Evolutionary conservation across 2,888 invertebrate species (phyloP).

Genomic region (Eucera pruinosa): DNA sequence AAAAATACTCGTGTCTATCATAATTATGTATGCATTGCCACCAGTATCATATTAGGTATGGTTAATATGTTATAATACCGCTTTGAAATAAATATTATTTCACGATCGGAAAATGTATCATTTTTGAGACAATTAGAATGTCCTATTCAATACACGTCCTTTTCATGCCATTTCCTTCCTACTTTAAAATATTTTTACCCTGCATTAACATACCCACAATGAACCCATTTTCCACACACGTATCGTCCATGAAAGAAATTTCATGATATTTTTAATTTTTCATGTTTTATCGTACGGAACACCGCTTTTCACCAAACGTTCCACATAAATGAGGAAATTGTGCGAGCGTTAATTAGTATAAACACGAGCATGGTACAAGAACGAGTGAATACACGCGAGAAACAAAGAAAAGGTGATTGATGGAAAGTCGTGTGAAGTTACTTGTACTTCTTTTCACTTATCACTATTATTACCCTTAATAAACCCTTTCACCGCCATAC

Average conservation of each 20-base stretch:
- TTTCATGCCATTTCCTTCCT: no score
- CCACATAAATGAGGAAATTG: background rate
- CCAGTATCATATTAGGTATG: slow-evolving; percentile 78
- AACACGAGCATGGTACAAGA: background rate
- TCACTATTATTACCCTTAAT: slow-evolving; percentile 13
- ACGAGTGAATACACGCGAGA: slow-evolving; percentile 5
- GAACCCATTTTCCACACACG: no score
- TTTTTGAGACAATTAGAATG: no score
- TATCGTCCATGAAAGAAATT: no score
- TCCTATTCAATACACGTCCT: no score
- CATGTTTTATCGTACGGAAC: background rate
- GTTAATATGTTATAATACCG: no score
- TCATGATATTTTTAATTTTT: no score
- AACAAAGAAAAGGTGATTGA: slow-evolving; percentile 21
- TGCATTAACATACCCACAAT: no score
- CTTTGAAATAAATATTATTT: no score
- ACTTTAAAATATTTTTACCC: no score
- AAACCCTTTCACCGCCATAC: background rate
- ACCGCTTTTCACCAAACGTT: slow-evolving; percentile 6
- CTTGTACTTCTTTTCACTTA: background rate
- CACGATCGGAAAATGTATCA: no score
- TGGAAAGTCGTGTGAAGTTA: slow-evolving; percentile 7
- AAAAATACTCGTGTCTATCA: no score
- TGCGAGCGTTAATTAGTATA: slow-evolving; percentile 14
- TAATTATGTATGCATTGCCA: slow-evolving; percentile 83